Evolutionary conservation across 2,888 invertebrate species (phyloP), one percentile per base, ranked within the genome.

Genomic region (Notodonta ziczac): DNA sequence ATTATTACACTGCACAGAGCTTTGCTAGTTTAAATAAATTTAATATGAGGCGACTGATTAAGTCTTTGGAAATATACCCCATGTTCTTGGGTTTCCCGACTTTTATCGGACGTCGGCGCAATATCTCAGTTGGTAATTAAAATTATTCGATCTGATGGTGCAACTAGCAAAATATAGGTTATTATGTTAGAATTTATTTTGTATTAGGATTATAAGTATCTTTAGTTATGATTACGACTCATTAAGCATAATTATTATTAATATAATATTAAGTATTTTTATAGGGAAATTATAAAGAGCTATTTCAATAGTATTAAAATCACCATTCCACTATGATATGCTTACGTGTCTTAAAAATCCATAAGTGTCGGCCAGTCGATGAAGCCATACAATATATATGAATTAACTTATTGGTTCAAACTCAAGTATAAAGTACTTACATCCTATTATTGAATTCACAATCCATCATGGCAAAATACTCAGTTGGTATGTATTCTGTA

Each of bases 161-260:
- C 72, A 76, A 72, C 76, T 76, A 75, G 76, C 72, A 69, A 75
- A 76, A 75, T 69, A 67, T 72, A 67, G 67, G 35, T 35, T 35
- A 35, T 35, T 35, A 35, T 61, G 63, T 57, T 65, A 67, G 56
- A 58, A 56, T 54, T 70, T 65, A 56, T 64, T 70, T 72, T 67
- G 56, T 69, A 65, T 60, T 71, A 56, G 58, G 57, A 61, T 59
- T 62, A 63, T 59, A 69, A 46, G 61, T 10, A 63, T 65, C 64
- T 65, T 72, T 68, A 60, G 61, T 72, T 73, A 63, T 64, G 12
- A 56, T 65, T 76, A 76, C 72, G 74, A 74, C 74, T 76, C 70
- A 70, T 67, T 76, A 73, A 58, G 59, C 59, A 67, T 61, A 70
- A 39, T 39, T 39, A 39, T 39, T 52, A 46, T 65, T 62, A 59